Conservation (phyloP, 2,888 invertebrate genomes). For the Microctonus aethiopoides region DNA sequence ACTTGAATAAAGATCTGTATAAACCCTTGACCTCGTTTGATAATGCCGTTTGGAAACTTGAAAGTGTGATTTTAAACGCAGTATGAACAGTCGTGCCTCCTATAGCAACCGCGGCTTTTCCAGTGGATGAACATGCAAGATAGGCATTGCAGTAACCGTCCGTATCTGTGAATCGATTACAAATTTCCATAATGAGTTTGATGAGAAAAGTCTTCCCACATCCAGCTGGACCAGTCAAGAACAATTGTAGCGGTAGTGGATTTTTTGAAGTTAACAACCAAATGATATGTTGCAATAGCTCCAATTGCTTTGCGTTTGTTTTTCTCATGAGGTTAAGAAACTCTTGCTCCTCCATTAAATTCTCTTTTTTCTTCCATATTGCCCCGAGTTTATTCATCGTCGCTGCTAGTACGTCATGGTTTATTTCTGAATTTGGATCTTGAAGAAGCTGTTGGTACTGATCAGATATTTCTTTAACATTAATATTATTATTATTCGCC, state of each 20-base stretch:
- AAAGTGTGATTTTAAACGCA: conserved; percentile 40
- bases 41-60: neutral
- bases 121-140: conserved; percentile 53
- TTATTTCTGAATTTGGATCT: conserved; percentile 40
- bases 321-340: conserved; percentile 40
- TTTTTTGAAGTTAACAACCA: neutral
- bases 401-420: conserved; percentile 42
- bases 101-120: conserved; percentile 52
- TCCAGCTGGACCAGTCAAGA: conserved; percentile 54
- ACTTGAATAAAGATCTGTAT: conserved; percentile 46
- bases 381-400: conserved; percentile 40
- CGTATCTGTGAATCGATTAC: conserved; percentile 53
- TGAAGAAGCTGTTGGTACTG: conserved; percentile 38
- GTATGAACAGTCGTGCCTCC: conserved; percentile 51
- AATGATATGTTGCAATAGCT: conserved; percentile 39
- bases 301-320: conserved; percentile 43
- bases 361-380: conserved; percentile 43
- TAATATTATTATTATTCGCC: neutral
- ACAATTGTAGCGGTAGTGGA: conserved; percentile 39
- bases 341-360: conserved; percentile 40
- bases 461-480: neutral
- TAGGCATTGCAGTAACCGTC: conserved; percentile 61
- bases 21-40: neutral
- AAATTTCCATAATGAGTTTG: conserved; percentile 63
- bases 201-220: too few species aligned